Base-by-base conservation (phyloP, 2,888 invertebrate genomes). In the Helleia helle region DNA sequence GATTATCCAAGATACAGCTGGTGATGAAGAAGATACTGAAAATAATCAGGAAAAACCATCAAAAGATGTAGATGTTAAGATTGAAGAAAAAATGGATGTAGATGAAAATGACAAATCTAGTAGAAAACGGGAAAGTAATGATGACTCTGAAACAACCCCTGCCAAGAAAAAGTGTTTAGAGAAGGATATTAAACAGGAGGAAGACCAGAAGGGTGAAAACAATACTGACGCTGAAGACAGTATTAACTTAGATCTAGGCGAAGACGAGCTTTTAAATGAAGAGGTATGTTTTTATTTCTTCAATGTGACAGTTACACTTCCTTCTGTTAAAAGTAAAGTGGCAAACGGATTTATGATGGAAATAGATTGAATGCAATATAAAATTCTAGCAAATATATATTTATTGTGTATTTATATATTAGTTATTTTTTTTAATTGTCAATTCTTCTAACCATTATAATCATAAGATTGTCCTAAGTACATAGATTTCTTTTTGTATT, bases 221-320 rank as follows among this genome's bases (percentile, higher is more conserved):
- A 88, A 88, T 44, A 87, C 86, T 50, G 92, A 92, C 62, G 90
- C 90, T 51, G 93, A 93, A 58, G 93, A 93, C 72, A 92, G 93
- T 25, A 91, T 93, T 43, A 92, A 93, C 66, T 80, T 93, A 54
- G 92, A 92, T 44, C 89, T 93, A 66, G 93, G 92, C 27, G 93
- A 93, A 72, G 93, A 93, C 69, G 93, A 93, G 77, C 84, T 93
- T 45, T 87, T 93, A 44, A 91, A 90, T 68, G 92, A 92, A 71
- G 92, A 93, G 89, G 93, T 92, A 86, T 62, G 71, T 74, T 81
- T 73, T 56, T 81, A 81, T 83, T 64, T 83, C 71, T 81, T 81
- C 75, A 72, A 62, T 50, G 71, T 83, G 48, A 71, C 74, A 41
- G 69, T 80, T 51, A 65, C 65, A 50, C 59, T 83, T 47, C 70